phyloP scores from a whole-genome alignment of 2,113 vertebrate species.

The Dasyurus viverrinus region DNA sequence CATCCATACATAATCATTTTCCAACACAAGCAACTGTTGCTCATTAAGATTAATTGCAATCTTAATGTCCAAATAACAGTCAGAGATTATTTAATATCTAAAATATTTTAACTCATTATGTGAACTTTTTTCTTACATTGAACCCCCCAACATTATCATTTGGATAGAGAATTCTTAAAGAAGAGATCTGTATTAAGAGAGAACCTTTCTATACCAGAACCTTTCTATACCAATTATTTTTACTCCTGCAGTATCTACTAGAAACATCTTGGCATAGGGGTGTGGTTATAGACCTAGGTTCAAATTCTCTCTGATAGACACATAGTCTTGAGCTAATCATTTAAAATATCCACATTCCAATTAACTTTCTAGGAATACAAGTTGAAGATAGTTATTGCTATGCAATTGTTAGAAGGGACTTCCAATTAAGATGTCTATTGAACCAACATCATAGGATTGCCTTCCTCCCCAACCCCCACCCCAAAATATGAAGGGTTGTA shows the following conservation, averaged over 20 bases:
- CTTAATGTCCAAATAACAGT: conserved; percentile 28
- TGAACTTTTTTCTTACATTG: conserved; percentile 28
- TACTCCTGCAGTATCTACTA: not conserved
- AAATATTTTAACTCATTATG: conserved; percentile 56
- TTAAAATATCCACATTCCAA: not conserved
- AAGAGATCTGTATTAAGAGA: not conserved
- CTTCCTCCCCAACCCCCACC: not conserved
- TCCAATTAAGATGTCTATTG: not conserved
- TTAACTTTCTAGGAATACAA: not conserved
- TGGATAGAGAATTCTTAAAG: conserved; percentile 37
- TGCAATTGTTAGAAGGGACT: not conserved
- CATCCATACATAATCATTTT: conserved; percentile 48
- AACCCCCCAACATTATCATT: not conserved
- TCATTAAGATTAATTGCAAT: conserved; percentile 32
- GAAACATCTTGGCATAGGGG: not conserved
- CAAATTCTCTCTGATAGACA: not conserved
- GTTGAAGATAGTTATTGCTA: not conserved
- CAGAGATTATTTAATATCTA: conserved; percentile 33
- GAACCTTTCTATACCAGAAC: not conserved
- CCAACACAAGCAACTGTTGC: not conserved
- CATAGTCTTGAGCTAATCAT: not conserved
- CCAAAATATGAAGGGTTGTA: not conserved
- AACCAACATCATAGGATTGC: not conserved
- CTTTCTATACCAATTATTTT: not conserved
- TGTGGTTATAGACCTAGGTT: not conserved